Evolutionary conservation across 2,797 vertebrate species (phyloP).

Genomic region (Spondyliosoma cantharus): DNA sequence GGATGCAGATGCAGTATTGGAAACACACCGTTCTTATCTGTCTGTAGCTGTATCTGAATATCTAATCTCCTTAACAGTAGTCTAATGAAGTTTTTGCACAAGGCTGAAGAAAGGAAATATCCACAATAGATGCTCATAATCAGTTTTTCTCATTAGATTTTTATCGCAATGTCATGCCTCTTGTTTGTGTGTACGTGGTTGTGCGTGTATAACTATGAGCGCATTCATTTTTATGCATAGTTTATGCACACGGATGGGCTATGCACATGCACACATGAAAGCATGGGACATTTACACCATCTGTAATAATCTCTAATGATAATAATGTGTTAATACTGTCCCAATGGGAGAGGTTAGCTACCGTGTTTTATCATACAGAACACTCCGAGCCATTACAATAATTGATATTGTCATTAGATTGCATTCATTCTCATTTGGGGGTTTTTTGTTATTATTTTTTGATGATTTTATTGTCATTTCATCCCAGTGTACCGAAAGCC

Average conservation of each 20-base stretch:
- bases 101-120: constrained; percentile 50
- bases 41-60: constrained; percentile 41
- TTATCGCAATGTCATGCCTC: constrained; percentile 39
- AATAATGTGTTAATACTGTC: too few relatives aligned
- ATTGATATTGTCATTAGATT: too few relatives aligned
- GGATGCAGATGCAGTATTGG: constrained; percentile 26
- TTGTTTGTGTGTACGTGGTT: not conserved
- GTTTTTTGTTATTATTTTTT: not conserved
- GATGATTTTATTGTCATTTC: constrained; percentile 5
- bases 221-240: not conserved
- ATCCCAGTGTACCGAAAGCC: constrained; percentile 5
- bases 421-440: too few relatives aligned
- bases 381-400: too few relatives aligned
- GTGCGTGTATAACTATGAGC: not conserved
- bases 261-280: not conserved
- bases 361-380: too few relatives aligned
- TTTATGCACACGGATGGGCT: not conserved
- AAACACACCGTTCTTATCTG: constrained; percentile 51
- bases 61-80: constrained; percentile 50
- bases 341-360: too few relatives aligned
- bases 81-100: constrained; percentile 60
- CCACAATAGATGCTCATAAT: constrained; percentile 45
- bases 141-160: constrained; percentile 55
- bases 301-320: too few relatives aligned
- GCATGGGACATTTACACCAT: too few relatives aligned